These are phyloP conservation scores for Amazona guildingii DNA, from an alignment of 2,113 vertebrate genomes.

Conservation along the genomic window DNA sequence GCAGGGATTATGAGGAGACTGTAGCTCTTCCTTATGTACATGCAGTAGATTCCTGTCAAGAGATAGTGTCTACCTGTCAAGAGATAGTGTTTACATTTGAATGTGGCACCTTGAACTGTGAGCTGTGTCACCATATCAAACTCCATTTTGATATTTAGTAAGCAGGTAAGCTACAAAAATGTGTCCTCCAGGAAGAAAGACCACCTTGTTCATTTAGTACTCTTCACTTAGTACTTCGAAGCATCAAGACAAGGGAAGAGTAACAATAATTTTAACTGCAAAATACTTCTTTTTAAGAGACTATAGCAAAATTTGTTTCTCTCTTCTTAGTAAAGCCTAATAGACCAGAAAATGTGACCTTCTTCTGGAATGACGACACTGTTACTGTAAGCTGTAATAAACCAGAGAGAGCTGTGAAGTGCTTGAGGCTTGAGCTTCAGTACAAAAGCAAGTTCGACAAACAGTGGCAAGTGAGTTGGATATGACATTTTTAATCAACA, in stretches of 20 bases:
- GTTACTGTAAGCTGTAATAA: slow-evolving; percentile 49
- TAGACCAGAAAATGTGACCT: slow-evolving; percentile 32
- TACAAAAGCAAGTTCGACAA: slow-evolving; percentile 51
- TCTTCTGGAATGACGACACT: slow-evolving; percentile 30
- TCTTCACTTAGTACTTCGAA: not conserved
- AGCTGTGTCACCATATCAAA: not conserved
- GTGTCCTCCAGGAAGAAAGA: not conserved
- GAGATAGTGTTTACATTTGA: not conserved
- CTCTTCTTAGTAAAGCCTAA: slow-evolving; percentile 60
- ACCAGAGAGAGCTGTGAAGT: not conserved
- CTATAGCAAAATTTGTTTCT: not conserved
- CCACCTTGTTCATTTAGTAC: not conserved
- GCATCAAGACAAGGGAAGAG: not conserved
- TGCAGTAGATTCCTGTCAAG: not conserved
- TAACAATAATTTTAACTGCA: not conserved
- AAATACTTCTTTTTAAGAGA: not conserved
- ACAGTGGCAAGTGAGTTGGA: slow-evolving; percentile 65
- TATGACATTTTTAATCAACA: not conserved
- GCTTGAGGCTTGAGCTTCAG: slow-evolving; percentile 63
- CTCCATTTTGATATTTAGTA: not conserved
- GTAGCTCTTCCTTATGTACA: not conserved
- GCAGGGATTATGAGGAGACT: not conserved
- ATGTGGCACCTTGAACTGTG: not conserved
- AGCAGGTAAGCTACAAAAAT: not conserved
- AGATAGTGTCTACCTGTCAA: not conserved